phyloP scores from a whole-genome alignment of 35 echinoderm and acorn worm genomes.

The Heliocidaris tuberculata region DNA sequence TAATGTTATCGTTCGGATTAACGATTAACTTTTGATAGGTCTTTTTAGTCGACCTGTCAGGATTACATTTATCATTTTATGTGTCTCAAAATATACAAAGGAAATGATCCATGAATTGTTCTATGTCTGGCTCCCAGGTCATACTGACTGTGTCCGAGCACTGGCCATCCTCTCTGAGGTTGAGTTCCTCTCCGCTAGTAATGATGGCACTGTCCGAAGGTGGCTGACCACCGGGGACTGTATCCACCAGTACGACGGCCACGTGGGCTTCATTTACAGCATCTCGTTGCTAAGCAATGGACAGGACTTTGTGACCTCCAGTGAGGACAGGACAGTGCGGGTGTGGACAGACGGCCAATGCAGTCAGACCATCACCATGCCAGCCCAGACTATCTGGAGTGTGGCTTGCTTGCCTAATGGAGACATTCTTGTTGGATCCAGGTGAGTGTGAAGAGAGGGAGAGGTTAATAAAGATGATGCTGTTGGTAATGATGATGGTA shows the following conservation, averaged over 20 bases:
- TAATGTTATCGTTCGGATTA: too few species aligned
- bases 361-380: conserved; percentile 82
- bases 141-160: conserved; percentile 85
- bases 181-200: conserved; percentile 89
- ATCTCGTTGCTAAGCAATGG: conserved; percentile 71
- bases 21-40: too few species aligned
- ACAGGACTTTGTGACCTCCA: conserved; percentile 77
- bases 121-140: conserved; percentile 55
- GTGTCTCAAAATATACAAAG: too few species aligned
- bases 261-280: conserved; percentile 88
- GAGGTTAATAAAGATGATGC: not conserved
- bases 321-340: conserved; percentile 87
- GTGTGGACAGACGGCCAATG: conserved; percentile 81
- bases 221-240: conserved; percentile 92
- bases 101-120: not conserved
- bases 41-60: too few species aligned
- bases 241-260: conserved; percentile 72
- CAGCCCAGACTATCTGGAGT: conserved; percentile 92
- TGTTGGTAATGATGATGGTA: too few species aligned
- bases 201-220: conserved; percentile 82
- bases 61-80: too few species aligned
- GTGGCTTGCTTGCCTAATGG: conserved; percentile 83
- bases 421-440: conserved; percentile 88
- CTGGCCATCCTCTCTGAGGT: conserved; percentile 78
- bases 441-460: conserved; percentile 52